These are phyloP conservation scores for Trichechus manatus DNA, from an alignment of 2,113 vertebrate species.

Conservation along the genomic window DNA sequence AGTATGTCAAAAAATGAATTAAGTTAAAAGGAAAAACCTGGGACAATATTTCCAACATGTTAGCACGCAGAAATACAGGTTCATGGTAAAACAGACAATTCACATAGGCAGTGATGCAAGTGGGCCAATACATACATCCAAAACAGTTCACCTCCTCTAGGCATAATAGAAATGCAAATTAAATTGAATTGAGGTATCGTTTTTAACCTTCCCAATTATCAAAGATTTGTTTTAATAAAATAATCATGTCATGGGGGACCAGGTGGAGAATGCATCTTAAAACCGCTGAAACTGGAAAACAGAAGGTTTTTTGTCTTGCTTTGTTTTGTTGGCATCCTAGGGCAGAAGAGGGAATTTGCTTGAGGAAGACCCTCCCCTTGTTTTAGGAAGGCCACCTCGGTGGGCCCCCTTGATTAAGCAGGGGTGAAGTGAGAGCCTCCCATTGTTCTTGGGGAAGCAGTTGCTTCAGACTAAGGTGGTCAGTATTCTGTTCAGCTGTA, in stretches of 20 bases:
- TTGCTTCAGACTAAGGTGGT: not conserved
- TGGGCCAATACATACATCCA: not conserved
- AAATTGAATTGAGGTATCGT: not conserved
- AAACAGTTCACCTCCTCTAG: not conserved
- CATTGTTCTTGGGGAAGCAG: not conserved
- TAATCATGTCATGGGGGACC: too few relatives aligned
- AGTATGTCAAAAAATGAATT: not conserved
- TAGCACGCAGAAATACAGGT: not conserved
- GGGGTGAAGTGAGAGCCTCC: not conserved
- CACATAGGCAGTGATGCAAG: not conserved
- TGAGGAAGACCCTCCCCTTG: not conserved
- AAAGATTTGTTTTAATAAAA: not conserved
- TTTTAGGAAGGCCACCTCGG: not conserved
- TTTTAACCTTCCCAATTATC: not conserved
- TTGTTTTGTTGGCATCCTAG: not conserved
- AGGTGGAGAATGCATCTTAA: not conserved
- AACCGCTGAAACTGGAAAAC: not conserved
- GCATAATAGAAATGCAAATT: constrained; percentile 3
- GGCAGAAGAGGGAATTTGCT: not conserved
- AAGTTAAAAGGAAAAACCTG: not conserved
- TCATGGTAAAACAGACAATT: not conserved
- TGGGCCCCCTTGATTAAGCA: not conserved
- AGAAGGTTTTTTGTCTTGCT: too few relatives aligned
- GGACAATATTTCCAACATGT: not conserved
- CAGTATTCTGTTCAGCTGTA: not conserved